Percentiles rank a stretch among this genome's conserved stretches.
These are phyloP conservation scores for Apolygus lucorum DNA, from an alignment of 1,140 invertebrate genomes.

Conservation along the genomic window DNA sequence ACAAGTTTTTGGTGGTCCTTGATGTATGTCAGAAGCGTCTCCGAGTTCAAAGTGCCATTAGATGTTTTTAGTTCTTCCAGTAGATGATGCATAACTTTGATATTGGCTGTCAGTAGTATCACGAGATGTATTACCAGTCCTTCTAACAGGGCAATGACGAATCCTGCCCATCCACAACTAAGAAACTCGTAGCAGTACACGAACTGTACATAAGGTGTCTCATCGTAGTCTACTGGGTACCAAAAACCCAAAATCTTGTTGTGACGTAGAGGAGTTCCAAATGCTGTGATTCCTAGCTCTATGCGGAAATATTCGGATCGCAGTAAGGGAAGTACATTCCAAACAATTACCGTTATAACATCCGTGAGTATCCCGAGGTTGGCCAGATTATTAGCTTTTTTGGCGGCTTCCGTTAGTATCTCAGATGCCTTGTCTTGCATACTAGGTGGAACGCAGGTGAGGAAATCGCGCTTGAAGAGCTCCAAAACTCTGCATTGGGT, in stretches of 20 bases:
- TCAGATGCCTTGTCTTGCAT: not conserved
- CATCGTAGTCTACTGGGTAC: not conserved
- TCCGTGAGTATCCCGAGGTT: not conserved
- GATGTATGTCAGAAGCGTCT: not conserved
- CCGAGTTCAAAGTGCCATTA: no score
- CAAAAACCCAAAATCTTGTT: not conserved
- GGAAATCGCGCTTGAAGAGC: not conserved
- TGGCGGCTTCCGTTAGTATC: not conserved
- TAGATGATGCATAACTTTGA: not conserved
- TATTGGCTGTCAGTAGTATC: not conserved
- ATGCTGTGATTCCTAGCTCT: not conserved
- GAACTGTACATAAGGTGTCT: not conserved
- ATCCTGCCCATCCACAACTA: not conserved
- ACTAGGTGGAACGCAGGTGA: not conserved
- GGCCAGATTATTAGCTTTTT: not conserved
- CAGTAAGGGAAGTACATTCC: not conserved
- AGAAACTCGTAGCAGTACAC: not conserved
- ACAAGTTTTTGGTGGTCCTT: not conserved
- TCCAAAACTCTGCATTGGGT: not conserved
- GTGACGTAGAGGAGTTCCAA: not conserved
- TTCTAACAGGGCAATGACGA: not conserved
- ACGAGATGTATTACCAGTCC: not conserved
- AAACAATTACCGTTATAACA: not conserved
- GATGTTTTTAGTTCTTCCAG: not conserved
- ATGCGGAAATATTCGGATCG: not conserved